These are phyloP conservation scores for Tenthredo amoena DNA, from an alignment of 2,888 invertebrate species.

Conservation along the genomic window DNA sequence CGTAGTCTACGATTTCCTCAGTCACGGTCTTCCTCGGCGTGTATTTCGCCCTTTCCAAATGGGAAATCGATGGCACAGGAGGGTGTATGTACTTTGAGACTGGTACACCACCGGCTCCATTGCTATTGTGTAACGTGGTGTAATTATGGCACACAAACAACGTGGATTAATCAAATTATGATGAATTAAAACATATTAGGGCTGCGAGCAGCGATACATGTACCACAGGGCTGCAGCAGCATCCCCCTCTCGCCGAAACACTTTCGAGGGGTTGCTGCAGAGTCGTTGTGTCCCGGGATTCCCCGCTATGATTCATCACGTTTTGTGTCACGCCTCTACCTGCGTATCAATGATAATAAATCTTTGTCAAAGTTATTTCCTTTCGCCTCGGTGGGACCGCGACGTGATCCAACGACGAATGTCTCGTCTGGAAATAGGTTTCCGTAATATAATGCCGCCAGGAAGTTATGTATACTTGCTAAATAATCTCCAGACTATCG, in stretches of 20 bases:
- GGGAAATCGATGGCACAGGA: constrained; percentile 17
- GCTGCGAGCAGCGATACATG: not conserved
- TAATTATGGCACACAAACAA: constrained; percentile 38
- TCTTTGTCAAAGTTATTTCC: constrained; percentile 65
- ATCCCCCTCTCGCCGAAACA: not conserved
- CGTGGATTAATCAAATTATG: constrained; percentile 69
- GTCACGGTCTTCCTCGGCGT: not conserved
- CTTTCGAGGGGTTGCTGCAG: not conserved
- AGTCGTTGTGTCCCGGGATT: not conserved
- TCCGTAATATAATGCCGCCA: not conserved
- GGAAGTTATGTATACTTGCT: constrained; percentile 56
- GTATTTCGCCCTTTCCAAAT: constrained; percentile 25
- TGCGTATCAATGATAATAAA: constrained; percentile 72
- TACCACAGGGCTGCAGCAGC: not conserved
- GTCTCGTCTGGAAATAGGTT: not conserved
- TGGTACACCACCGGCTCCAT: not conserved
- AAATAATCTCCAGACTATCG: constrained; percentile 70
- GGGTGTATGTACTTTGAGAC: not conserved
- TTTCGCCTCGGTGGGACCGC: constrained; percentile 9
- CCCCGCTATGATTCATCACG: constrained; percentile 70
- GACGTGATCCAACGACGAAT: constrained; percentile 1
- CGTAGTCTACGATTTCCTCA: constrained; percentile 3
- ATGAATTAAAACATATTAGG: constrained; percentile 72
- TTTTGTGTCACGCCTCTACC: constrained; percentile 64
- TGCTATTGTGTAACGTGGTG: constrained; percentile 17